A percentile compares a stretch with the other conserved stretches of the same genome.
Evolutionary conservation across 2,888 invertebrate species (phyloP).

Genomic region (Macrophya annulata): DNA sequence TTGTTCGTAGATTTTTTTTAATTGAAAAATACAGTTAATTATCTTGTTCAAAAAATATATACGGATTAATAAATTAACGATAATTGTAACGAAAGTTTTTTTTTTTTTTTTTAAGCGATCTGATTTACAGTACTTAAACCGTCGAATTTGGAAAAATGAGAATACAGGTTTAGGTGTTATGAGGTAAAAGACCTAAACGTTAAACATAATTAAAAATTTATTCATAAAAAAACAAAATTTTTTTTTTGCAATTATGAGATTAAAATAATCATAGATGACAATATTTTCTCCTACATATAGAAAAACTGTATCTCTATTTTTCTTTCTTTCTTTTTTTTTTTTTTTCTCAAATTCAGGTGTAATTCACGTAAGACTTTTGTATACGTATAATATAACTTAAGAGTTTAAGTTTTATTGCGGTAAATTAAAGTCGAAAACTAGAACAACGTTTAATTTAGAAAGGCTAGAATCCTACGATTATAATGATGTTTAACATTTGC

Average conservation of each 20-base stretch:
- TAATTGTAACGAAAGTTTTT: not conserved
- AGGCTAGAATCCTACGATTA: not conserved
- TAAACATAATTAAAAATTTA: not conserved
- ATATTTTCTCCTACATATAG: not conserved
- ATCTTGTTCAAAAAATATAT: not conserved
- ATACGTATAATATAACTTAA: not conserved
- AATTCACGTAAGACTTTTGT: not conserved
- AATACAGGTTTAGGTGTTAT: too few relatives aligned
- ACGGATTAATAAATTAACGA: not conserved
- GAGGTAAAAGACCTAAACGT: not conserved
- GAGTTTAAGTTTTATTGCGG: not conserved
- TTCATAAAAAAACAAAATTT: not conserved
- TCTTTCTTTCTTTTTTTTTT: too few relatives aligned
- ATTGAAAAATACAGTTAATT: not conserved
- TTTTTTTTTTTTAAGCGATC: not conserved
- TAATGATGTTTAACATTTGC: not conserved
- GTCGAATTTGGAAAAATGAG: not conserved
- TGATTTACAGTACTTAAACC: not conserved
- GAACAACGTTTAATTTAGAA: not conserved
- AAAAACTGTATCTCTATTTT: not conserved
- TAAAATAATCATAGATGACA: not conserved
- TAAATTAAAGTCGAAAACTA: not conserved
- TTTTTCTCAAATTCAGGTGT: not conserved
- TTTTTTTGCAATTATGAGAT: conserved; percentile 1
- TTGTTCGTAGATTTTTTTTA: not conserved